Evolutionary conservation across 2,888 invertebrate genomes (phyloP).

Genomic region (Callimorpha dominula): DNA sequence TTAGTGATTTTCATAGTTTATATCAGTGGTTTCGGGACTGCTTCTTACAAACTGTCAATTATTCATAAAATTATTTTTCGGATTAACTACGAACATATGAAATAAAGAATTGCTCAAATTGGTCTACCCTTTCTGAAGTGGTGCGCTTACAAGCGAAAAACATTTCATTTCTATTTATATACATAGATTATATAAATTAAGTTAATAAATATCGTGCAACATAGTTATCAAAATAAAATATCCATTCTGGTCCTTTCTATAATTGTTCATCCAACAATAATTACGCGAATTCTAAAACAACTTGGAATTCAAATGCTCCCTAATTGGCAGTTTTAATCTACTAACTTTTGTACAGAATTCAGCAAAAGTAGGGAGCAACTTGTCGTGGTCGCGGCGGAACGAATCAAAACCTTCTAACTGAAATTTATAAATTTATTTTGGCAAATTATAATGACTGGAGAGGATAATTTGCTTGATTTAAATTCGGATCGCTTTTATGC

Average conservation of each 20-base stretch:
- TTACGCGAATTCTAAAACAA: conserved; percentile 84
- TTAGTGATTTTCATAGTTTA: no score
- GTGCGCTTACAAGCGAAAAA: background rate
- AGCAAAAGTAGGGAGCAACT: conserved; percentile 81
- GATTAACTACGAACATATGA: no score
- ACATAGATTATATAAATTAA: background rate
- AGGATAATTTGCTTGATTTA: conserved; percentile 73
- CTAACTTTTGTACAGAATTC: conserved; percentile 84
- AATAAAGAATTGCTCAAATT: no score
- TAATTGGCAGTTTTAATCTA: conserved; percentile 87
- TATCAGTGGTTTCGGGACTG: no score
- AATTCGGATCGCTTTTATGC: conserved; percentile 64
- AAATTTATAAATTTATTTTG: conserved; percentile 80
- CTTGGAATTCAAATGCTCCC: conserved; percentile 84
- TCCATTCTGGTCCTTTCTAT: conserved; percentile 68
- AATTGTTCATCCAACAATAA: conserved; percentile 83
- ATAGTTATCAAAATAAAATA: conserved; percentile 60
- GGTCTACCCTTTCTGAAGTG: no score
- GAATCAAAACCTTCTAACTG: conserved; percentile 80
- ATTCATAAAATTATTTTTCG: no score
- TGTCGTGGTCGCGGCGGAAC: conserved; percentile 80
- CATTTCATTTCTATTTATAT: background rate
- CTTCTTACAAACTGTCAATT: no score
- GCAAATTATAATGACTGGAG: conserved; percentile 72
- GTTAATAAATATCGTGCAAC: conserved; percentile 15